Conservation (phyloP, 2,113 vertebrate genomes). For the Larimichthys crocea region DNA sequence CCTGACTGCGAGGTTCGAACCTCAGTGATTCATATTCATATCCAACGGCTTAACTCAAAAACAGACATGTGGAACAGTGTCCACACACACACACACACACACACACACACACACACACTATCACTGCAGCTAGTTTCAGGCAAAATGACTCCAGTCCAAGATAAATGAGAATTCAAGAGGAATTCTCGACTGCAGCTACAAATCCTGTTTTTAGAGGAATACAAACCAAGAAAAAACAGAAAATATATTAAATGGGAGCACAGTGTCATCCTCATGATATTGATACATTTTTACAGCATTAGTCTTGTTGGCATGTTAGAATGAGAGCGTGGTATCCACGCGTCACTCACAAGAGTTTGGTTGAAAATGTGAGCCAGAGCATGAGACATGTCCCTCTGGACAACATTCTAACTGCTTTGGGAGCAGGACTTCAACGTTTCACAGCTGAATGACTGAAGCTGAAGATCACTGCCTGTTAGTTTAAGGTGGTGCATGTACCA, state of each 20-base stretch:
- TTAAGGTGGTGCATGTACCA: too few species aligned
- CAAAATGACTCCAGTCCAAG: too few species aligned
- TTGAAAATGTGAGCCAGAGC: not conserved
- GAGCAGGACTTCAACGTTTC: too few species aligned
- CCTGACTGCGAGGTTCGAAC: not conserved
- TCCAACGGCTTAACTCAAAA: too few species aligned
- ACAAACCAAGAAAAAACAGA: not conserved
- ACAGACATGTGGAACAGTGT: not conserved
- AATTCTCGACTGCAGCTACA: too few species aligned
- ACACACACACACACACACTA: too few species aligned
- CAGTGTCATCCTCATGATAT: constrained; percentile 10
- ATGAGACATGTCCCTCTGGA: too few species aligned
- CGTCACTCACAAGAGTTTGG: not conserved
- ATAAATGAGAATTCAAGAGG: not conserved
- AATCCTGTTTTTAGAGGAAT: not conserved
- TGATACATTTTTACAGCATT: constrained; percentile 18
- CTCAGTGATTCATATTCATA: not conserved
- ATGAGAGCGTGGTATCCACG: too few species aligned
- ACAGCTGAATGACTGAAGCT: too few species aligned
- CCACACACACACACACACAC: not conserved
- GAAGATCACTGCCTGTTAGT: too few species aligned
- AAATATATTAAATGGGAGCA: not conserved
- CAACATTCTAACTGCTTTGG: too few species aligned
- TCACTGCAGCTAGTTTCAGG: too few species aligned
- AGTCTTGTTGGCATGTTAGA: not conserved